Base-by-base conservation (phyloP, 2,888 invertebrate species). In the Pantelozetes paolii region DNA sequence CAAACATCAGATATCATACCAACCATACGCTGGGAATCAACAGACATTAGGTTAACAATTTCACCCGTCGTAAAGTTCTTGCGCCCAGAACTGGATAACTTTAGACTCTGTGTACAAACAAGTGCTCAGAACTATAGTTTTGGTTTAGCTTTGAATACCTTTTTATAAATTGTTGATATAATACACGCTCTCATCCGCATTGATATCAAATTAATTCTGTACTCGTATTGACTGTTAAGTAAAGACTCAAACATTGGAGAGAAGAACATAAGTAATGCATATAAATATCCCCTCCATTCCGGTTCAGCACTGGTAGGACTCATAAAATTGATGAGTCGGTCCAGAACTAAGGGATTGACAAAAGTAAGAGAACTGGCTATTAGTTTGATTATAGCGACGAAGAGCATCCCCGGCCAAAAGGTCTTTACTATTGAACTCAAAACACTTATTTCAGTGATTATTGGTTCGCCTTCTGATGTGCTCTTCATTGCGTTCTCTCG, bases 141-240 rank as follows among this genome's bases (percentile, higher is more conserved):
- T n/a, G n/a, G n/a, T n/a, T n/a, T n/a, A n/a, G n/a, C n/a, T n/a
- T n/a, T n/a, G n/a, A 18, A 42, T 54, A 40, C 69, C 84, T 95
- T 95, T 74, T 90, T 86, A 81, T 94, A 95, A 79, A 95, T 90
- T 72, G 92, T 89, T 78, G 91, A 90, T 20, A 92, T 91, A 48
- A 94, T 83, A 0, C 92, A 90, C 0, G 94, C 92, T 76, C 94
- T 86, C 80, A 96, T 90, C 75, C 92, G 88, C 86, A 97, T 88
- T 5, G 95, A 95, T 20, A 93, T 89, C 71, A 92, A 85, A 83
- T 91, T 91, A 91, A 92, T 92, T 75, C 90, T 86, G 80, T 94
- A 91, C 83, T 94, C 95, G 83, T 95, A 94, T 81, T 95, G 94
- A 1, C 92, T 89, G 57, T 93, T 84, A 70, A 95, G 84, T 78